Evolutionary conservation across 2,113 vertebrate genomes (phyloP), one percentile per base, ranked within the genome.

Genomic region (Menura novaehollandiae): DNA sequence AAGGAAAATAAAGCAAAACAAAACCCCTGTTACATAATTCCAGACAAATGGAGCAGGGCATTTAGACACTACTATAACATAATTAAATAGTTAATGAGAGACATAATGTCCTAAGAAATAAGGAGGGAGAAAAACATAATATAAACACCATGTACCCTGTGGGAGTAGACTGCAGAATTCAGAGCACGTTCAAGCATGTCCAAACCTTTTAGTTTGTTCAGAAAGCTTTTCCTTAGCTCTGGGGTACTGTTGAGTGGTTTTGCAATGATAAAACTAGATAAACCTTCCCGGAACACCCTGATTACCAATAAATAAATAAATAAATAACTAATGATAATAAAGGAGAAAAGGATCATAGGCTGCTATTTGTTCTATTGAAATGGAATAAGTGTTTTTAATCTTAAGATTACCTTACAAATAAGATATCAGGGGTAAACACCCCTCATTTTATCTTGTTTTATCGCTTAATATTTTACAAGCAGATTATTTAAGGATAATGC

Each of bases 351-450:
- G 0, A 17, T 13, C 9, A 27, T 16, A 53, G 6, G 0, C n/a
- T 63, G 10, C 5, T 67, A 28, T 37, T 87, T 71, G 10, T 43
- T 87, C 3, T 28, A 35, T 20, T 89, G 27, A 82, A 64, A 71
- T 27, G 6, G 10, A 89, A 59, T 56, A 74, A 39, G 33, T 69
- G 4, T 51, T 9, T 73, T 88, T 63, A 85, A 75, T 35, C 10
- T 43, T 51, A 78, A 55, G 3, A 76, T 73, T 68, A 62, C 4
- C 2, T 14, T 63, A 19, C 1, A 66, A 62, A 47, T 33, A 74
- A 85, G 13, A 53, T 49, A 24, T 26, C 0, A 0, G 3, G 3
- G 5, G 1, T 3, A 18, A 24, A 49, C 18, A 28, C 2, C 5
- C 5, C 11, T 76, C 8, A 35, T 66, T 77, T 77, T 66, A 21